Evolutionary conservation across 2,888 invertebrate species (phyloP), one percentile per base, ranked within the genome.

Genomic region (Cantharis flavilabris): DNA sequence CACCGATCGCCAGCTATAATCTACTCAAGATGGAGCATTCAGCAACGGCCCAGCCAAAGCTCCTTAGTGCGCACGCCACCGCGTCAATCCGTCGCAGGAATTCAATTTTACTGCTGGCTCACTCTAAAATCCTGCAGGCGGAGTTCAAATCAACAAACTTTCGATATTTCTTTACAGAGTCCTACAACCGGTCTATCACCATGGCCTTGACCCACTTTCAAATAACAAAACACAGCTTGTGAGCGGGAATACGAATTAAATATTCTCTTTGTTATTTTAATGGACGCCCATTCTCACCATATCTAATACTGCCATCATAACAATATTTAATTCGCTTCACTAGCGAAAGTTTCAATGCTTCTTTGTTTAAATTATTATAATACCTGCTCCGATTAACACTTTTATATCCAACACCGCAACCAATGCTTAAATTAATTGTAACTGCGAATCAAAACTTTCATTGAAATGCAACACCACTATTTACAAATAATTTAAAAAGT

Each of bases 21-120:
- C 88, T 88, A 88, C 88, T 88, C 89, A 88, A 89, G 88, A 89
- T 88, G 89, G 89, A 88, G 89, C 88, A 86, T 84, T 86, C 85
- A 87, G 87, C 84, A 20, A 87, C 86, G 86, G 85, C 88, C 88
- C 88, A 88, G 88, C 87, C 88, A 87, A 85, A 87, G 86, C 87
- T 86, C 83, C 83, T 85, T 83, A 85, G 85, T 86, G 88, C 87
- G 87, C 88, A 87, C 84, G 84, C 82, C 82, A 78, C 76, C 86
- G 87, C 87, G 87, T 86, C 87, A 87, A 86, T 87, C 87, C 87
- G 84, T 87, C 87, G 87, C 86, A 71, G 75, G 65, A 75, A 75
- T 67, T 69, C 28, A 49, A 69, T 28, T 69, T 67, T 71, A 75
- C 75, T 20, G 71, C 70, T 71, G 18, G 75, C 75, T 65, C 71